Conservation (phyloP, 2,797 vertebrate genomes). For the Pangasius macronema region DNA sequence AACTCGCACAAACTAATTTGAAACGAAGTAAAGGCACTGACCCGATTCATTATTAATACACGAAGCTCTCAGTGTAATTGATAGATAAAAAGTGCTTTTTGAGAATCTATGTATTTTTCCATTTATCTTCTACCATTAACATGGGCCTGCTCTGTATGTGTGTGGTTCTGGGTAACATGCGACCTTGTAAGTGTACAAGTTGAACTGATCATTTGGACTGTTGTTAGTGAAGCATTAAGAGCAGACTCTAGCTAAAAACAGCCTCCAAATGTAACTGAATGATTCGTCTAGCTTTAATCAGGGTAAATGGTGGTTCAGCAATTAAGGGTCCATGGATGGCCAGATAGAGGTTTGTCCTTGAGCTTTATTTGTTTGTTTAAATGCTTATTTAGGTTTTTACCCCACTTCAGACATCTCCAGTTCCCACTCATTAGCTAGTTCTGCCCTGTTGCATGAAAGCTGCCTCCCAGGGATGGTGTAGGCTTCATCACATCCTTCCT, state of each 20-base stretch:
- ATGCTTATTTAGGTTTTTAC: neutral
- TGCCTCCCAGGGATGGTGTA: neutral
- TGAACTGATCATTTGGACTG: slow-evolving; percentile 14
- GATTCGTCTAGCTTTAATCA: slow-evolving; percentile 16
- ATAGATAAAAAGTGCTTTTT: slow-evolving; percentile 54
- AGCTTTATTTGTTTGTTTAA: neutral
- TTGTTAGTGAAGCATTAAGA: neutral
- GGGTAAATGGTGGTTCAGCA: slow-evolving; percentile 4
- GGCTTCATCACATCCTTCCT: neutral
- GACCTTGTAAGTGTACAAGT: neutral
- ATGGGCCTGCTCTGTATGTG: neutral
- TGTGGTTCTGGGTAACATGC: neutral
- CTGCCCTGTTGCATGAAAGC: neutral
- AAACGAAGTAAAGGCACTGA: slow-evolving; percentile 56
- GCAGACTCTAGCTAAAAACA: neutral
- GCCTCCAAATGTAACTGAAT: neutral
- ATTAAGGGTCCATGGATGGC: neutral
- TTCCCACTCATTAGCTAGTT: slow-evolving; percentile 15
- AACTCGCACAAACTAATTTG: slow-evolving; percentile 72
- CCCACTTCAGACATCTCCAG: neutral
- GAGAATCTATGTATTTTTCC: neutral
- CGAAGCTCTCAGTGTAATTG: slow-evolving; percentile 69
- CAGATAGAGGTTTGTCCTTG: neutral
- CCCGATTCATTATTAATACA: slow-evolving; percentile 75
- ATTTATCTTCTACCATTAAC: slow-evolving; percentile 7